Evolutionary conservation across 2,888 invertebrate species (phyloP).

Genomic region (Trachelus troglodyta): DNA sequence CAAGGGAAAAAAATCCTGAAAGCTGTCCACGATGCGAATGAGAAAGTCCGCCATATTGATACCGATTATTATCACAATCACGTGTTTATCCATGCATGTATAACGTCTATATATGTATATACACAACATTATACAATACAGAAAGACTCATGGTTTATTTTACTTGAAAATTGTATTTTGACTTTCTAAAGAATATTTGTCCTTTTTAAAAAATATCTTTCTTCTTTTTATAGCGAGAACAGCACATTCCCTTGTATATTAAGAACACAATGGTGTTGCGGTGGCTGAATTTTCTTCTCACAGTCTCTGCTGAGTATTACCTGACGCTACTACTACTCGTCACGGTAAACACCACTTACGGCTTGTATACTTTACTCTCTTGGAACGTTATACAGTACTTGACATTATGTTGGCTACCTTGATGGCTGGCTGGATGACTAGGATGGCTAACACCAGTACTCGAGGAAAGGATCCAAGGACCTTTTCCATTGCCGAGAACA

Average conservation of each 20-base stretch:
- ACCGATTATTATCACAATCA: neutral
- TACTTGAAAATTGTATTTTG: neutral
- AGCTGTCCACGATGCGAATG: neutral
- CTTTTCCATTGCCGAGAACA: neutral
- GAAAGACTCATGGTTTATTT: neutral
- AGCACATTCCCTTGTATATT: constrained; percentile 14
- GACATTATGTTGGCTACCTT: neutral
- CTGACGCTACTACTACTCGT: neutral
- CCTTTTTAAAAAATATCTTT: neutral
- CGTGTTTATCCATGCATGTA: neutral
- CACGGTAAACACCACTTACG: neutral
- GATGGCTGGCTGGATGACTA: neutral
- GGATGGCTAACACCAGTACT: neutral
- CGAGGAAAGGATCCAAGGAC: neutral
- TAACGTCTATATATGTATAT: neutral
- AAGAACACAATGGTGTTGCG: constrained; percentile 21
- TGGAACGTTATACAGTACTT: neutral
- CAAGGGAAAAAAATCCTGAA: neutral
- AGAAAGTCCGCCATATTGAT: neutral
- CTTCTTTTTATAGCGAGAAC: neutral
- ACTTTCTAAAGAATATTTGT: neutral
- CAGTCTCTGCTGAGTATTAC: neutral
- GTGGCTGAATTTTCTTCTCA: constrained; percentile 18
- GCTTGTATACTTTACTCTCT: neutral
- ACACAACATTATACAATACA: neutral